Percentiles rank a stretch among this genome's conserved stretches.
Evolutionary conservation across 2,113 vertebrate genomes (phyloP).

Genomic region (Percina caprodes): DNA sequence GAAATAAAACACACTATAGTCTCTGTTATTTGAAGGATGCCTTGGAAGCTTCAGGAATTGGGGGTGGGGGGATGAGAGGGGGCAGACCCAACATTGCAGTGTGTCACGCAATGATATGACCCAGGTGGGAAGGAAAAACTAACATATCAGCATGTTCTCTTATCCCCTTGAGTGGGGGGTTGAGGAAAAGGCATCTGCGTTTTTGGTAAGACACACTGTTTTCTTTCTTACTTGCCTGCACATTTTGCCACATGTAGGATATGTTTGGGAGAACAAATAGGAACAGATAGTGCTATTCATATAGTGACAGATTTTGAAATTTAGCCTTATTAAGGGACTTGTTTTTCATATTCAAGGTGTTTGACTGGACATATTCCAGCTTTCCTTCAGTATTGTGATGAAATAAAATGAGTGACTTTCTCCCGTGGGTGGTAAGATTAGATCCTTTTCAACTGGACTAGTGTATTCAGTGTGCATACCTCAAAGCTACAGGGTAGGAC

Average conservation of each 20-base stretch:
- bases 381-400: conserved; percentile 14
- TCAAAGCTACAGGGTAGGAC: background rate
- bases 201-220: conserved; percentile 59
- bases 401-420: conserved; percentile 15
- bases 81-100: conserved; percentile 19
- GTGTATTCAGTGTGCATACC: conserved; percentile 5
- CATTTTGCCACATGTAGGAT: conserved; percentile 34
- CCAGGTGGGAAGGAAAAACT: conserved; percentile 66
- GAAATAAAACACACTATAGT: conserved; percentile 10
- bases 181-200: conserved; percentile 40
- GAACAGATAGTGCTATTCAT: conserved; percentile 23
- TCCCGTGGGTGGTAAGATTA: conserved; percentile 35
- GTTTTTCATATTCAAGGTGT: conserved; percentile 30
- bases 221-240: conserved; percentile 53
- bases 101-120: conserved; percentile 57
- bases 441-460: conserved; percentile 12
- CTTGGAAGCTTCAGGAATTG: conserved; percentile 28
- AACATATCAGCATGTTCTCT: conserved; percentile 58
- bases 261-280: conserved; percentile 41
- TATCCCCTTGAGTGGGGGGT: conserved; percentile 34
- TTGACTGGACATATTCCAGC: conserved; percentile 24
- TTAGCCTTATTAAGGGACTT: conserved; percentile 29
- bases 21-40: conserved; percentile 39
- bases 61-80: no score
- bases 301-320: conserved; percentile 36